These are phyloP conservation scores for Drosophila incognita DNA, from an alignment of 2,888 invertebrate genomes.

Conservation along the genomic window DNA sequence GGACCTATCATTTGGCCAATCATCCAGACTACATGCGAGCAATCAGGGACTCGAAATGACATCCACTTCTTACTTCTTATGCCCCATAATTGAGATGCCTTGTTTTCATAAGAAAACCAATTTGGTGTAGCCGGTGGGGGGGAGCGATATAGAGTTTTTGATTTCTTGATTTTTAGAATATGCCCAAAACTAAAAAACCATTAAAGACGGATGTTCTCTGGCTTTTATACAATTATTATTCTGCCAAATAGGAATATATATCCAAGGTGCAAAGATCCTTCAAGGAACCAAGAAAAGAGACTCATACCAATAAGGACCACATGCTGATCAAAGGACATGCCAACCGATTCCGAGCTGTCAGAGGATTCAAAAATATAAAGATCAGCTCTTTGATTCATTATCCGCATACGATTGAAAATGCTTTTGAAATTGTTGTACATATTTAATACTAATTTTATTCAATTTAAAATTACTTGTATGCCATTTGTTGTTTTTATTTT, in stretches of 20 bases:
- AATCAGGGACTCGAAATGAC: not conserved
- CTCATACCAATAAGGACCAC: not conserved
- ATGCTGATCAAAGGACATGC: not conserved
- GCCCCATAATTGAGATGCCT: not conserved
- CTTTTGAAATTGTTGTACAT: constrained; percentile 66
- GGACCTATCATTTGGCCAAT: not conserved
- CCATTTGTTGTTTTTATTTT: constrained; percentile 46
- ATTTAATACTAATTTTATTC: constrained; percentile 78
- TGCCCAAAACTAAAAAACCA: not conserved
- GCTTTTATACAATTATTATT: not conserved
- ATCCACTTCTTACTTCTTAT: not conserved
- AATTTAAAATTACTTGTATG: constrained; percentile 79
- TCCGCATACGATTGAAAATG: constrained; percentile 21
- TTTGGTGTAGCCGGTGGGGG: not conserved
- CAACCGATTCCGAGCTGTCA: not conserved
- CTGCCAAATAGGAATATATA: not conserved
- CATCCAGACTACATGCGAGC: not conserved
- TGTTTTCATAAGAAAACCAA: not conserved
- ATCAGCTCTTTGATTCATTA: not conserved
- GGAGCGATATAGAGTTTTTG: not conserved
- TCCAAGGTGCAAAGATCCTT: not conserved
- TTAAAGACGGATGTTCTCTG: not conserved
- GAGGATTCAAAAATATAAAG: not conserved
- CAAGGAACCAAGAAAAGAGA: not conserved
- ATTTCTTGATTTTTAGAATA: not conserved